Base-by-base conservation (phyloP, 2,113 vertebrate genomes). In the Progne subis region DNA sequence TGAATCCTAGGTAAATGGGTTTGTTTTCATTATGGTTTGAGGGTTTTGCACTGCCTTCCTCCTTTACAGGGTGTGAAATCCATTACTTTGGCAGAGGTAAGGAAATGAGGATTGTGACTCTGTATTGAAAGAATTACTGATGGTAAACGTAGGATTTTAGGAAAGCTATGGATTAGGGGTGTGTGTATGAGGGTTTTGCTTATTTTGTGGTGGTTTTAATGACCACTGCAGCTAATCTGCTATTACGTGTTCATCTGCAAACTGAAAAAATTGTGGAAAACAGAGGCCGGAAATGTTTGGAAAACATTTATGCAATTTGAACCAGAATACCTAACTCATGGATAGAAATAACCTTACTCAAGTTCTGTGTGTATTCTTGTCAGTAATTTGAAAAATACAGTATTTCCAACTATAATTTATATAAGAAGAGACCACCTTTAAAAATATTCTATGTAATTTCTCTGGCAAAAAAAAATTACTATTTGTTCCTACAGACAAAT, bases 311-410 rank as follows among this genome's bases (percentile, higher is more conserved):
- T 23, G 15, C 23, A 25, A 71, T 88, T 77, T 69, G 28, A 76
- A 93, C 24, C 14, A 46, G 15, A 25, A 55, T 67, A 39, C 11
- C 26, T 61, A 59, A 63, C 5, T 41, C 7, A 1, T 28, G 5
- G 47, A 69, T 18, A 61, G 17, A 44, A 69, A 8, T 14, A 77
- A 46, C 41, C 3, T 80, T 50, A 65, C 4, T 52, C 19, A 49
- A 49, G 19, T 68, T 85, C 14, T 29, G 11, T 26, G 6, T 31
- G 6, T 39, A 61, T 63, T 88, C 24, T 83, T 93, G 59, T 91
- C 14, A 94, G 74, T 84, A 91, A 56, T 92, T 65, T 94, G 79
- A 95, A 96, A 77, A 91, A 19, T 64, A 53, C 12, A 70, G 11
- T 78, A 78, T 74, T 65, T 95, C 41, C 39, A 85, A 82, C 34